These are phyloP conservation scores for Solea senegalensis DNA, from an alignment of 2,113 vertebrate genomes.

Conservation along the genomic window DNA sequence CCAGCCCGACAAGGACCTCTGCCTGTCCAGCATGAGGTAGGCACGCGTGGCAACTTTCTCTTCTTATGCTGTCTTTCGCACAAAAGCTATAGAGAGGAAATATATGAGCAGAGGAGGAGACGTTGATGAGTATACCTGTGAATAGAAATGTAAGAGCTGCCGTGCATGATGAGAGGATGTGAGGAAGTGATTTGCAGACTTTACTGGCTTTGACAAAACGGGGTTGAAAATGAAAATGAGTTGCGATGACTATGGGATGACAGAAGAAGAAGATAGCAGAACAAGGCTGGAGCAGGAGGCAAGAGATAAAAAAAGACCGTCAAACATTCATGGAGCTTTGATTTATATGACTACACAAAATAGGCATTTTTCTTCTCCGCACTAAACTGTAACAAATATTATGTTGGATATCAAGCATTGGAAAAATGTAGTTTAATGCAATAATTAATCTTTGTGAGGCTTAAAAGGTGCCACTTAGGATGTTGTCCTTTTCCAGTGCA, in stretches of 20 bases:
- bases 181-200: neutral
- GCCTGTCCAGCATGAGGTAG: conserved; percentile 68
- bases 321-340: conserved; percentile 60
- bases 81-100: neutral
- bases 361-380: conserved; percentile 39
- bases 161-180: neutral
- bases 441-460: neutral
- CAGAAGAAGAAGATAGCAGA: conserved; percentile 19
- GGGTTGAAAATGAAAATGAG: conserved; percentile 15
- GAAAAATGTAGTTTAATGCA: neutral
- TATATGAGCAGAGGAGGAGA: neutral
- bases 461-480: neutral
- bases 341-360: conserved; percentile 39
- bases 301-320: conserved; percentile 43
- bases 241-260: conserved; percentile 7
- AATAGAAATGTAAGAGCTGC: neutral
- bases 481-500: too few species aligned
- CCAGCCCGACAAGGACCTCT: conserved; percentile 35
- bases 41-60: conserved; percentile 38
- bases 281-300: conserved; percentile 14
- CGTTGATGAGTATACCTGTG: neutral
- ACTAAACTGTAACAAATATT: neutral
- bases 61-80: neutral
- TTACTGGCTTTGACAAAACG: neutral
- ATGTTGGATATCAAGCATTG: conserved; percentile 3